Evolutionary conservation across 2,113 vertebrate species (phyloP).

Genomic region (Oryzias curvinotus): DNA sequence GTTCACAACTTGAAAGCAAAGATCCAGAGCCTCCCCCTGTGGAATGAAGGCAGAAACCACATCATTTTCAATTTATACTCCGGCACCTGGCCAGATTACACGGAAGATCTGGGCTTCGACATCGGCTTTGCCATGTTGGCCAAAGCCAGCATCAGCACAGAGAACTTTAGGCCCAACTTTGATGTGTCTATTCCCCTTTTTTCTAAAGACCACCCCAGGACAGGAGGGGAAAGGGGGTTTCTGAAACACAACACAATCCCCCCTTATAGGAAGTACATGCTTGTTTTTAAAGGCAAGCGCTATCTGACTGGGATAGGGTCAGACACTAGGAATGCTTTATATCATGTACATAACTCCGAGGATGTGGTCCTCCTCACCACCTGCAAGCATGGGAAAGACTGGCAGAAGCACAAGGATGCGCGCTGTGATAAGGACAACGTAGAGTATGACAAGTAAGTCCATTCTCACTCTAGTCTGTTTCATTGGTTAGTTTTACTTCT

Average conservation of each 20-base stretch:
- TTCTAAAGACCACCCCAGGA: constrained; percentile 97
- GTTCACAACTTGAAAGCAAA: constrained; percentile 93
- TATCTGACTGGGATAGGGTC: constrained; percentile 99
- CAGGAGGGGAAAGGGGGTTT: constrained; percentile 95
- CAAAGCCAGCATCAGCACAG: constrained; percentile 96
- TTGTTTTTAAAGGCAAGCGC: constrained; percentile 98
- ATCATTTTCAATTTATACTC: constrained; percentile 99
- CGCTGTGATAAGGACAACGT: constrained; percentile 96
- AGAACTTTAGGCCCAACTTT: constrained; percentile 95
- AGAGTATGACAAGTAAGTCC: constrained; percentile 96
- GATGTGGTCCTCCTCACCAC: constrained; percentile 97
- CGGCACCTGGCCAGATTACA: constrained; percentile 98
- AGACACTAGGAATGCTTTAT: constrained; percentile 97
- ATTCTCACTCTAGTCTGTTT: background rate
- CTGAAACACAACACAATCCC: constrained; percentile 94
- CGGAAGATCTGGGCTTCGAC: constrained; percentile 95
- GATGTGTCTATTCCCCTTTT: constrained; percentile 98
- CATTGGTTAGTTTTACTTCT: no score
- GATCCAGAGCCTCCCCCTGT: constrained; percentile 91
- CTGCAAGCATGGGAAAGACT: constrained; percentile 98
- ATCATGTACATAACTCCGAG: constrained; percentile 97
- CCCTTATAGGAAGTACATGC: constrained; percentile 96
- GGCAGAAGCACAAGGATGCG: constrained; percentile 98
- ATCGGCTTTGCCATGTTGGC: constrained; percentile 97
- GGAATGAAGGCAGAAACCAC: constrained; percentile 97